Percentiles rank a stretch among this genome's conserved stretches.
These are phyloP conservation scores for Glaucomys volans DNA, from an alignment of 2,113 vertebrate species.

Conservation along the genomic window DNA sequence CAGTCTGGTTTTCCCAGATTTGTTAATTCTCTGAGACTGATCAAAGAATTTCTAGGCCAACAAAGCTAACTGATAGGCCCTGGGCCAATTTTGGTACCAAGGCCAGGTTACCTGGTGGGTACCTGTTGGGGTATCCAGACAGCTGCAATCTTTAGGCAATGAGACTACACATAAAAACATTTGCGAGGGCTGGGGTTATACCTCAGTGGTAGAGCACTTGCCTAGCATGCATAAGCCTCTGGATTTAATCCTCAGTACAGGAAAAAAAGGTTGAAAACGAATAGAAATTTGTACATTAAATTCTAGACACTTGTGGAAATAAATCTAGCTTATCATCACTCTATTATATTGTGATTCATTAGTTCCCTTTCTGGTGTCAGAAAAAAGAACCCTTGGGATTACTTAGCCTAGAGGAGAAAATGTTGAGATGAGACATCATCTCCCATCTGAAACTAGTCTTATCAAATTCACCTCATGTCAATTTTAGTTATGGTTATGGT, in stretches of 20 bases:
- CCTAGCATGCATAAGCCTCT: not conserved
- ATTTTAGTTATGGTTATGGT: not conserved
- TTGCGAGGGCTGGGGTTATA: not conserved
- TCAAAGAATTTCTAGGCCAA: not conserved
- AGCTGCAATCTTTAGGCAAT: not conserved
- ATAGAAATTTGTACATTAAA: not conserved
- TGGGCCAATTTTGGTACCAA: not conserved
- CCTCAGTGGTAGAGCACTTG: not conserved
- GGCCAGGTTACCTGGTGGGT: not conserved
- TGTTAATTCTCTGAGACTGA: not conserved
- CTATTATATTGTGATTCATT: constrained; percentile 15
- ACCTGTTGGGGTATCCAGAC: not conserved
- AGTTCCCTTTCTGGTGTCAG: not conserved
- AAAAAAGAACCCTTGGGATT: constrained; percentile 3
- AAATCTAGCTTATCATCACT: not conserved
- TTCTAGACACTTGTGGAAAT: not conserved
- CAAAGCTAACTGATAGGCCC: not conserved
- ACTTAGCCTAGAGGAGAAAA: constrained; percentile 35
- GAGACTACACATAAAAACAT: not conserved
- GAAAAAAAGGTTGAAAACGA: not conserved
- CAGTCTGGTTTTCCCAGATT: not conserved
- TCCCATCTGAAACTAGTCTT: constrained; percentile 5
- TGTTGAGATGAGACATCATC: not conserved
- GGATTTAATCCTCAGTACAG: not conserved
- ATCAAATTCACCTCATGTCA: not conserved